Evolutionary conservation across 2,888 invertebrate genomes (phyloP).

Genomic region (Marasmarcha lunaedactyla): DNA sequence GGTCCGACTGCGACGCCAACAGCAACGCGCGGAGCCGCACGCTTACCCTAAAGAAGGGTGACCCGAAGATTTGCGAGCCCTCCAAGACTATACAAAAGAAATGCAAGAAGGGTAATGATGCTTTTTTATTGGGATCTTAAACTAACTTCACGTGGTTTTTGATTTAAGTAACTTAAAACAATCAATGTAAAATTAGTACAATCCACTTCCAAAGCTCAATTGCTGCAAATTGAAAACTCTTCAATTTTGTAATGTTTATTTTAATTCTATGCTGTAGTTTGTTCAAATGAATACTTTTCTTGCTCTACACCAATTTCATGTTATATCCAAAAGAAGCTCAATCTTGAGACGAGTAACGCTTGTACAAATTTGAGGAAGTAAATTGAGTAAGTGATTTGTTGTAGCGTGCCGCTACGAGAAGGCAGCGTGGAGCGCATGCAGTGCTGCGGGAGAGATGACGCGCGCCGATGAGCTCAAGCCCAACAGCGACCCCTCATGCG

Average conservation of each 20-base stretch:
- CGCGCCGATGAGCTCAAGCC: conserved; percentile 86
- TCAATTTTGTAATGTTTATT: too few relatives aligned
- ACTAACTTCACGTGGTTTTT: neutral
- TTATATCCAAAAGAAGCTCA: too few relatives aligned
- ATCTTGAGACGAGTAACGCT: too few relatives aligned
- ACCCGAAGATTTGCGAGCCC: conserved; percentile 81
- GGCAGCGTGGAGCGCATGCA: conserved; percentile 88
- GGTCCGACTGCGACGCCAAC: conserved; percentile 90
- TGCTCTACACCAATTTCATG: too few relatives aligned
- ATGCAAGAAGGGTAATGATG: conserved; percentile 86
- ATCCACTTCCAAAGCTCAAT: too few relatives aligned
- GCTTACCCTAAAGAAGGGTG: conserved; percentile 87
- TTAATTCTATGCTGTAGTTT: too few relatives aligned
- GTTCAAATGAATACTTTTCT: too few relatives aligned
- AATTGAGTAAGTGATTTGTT: neutral
- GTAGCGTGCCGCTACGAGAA: conserved; percentile 91
- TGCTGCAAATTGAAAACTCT: too few relatives aligned
- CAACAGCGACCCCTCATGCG: conserved; percentile 85
- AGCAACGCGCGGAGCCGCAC: conserved; percentile 86
- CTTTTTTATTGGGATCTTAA: neutral
- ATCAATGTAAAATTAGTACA: too few relatives aligned
- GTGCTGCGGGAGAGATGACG: conserved; percentile 83
- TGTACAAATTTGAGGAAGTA: too few relatives aligned
- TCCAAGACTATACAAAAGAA: conserved; percentile 90
- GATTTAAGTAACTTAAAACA: too few relatives aligned